Evolutionary conservation across 2,113 vertebrate genomes (phyloP).

Genomic region (Thunnus thynnus): DNA sequence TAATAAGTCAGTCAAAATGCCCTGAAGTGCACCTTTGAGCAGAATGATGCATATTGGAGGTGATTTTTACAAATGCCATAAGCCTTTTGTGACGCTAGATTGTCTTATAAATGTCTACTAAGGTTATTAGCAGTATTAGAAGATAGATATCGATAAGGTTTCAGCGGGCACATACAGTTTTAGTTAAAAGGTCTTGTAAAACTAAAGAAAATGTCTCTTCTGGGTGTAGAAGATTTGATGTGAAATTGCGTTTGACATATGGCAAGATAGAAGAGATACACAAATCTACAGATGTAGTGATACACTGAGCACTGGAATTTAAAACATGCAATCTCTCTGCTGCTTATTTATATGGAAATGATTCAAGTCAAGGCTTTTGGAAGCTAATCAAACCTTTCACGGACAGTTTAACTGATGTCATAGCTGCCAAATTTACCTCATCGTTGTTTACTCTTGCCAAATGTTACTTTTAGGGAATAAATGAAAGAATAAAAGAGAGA

Average conservation of each 20-base stretch:
- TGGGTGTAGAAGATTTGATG: not conserved
- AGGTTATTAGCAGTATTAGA: not conserved
- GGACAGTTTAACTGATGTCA: not conserved
- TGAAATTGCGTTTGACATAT: not conserved
- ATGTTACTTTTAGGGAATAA: conserved; percentile 2
- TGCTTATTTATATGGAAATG: conserved; percentile 28
- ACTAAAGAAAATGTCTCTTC: not conserved
- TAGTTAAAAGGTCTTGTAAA: too few relatives aligned
- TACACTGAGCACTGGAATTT: not conserved
- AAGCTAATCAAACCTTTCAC: conserved; percentile 8
- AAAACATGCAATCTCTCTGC: conserved; percentile 2
- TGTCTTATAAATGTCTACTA: conserved; percentile 4
- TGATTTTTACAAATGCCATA: conserved; percentile 6
- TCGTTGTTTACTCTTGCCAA: not conserved
- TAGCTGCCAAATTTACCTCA: not conserved
- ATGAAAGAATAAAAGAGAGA: not conserved
- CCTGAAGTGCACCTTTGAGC: conserved; percentile 6
- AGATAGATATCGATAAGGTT: too few relatives aligned
- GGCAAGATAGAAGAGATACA: not conserved
- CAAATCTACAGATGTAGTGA: not conserved
- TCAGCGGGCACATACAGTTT: too few relatives aligned
- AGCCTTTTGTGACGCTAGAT: not conserved
- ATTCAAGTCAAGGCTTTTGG: not conserved
- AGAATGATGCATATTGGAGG: not conserved
- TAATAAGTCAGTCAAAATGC: conserved; percentile 41